Conservation (phyloP, 1,140 invertebrate genomes). For the Chrysoperla carnea region DNA sequence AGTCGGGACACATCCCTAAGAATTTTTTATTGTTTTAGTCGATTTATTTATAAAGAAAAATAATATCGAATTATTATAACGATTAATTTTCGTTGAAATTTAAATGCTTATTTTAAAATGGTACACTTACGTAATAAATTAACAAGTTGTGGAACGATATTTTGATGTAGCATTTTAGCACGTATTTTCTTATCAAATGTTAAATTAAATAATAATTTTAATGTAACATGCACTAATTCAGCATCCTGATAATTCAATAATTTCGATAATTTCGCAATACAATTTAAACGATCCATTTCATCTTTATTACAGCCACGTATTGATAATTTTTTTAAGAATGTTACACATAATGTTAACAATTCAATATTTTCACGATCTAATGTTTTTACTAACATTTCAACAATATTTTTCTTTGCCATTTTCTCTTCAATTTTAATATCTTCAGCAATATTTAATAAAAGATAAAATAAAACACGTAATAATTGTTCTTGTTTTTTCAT, state of each 20-base stretch:
- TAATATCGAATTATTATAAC: no score
- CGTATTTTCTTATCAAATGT: slow-evolving; percentile 86
- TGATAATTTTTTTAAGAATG: slow-evolving; percentile 89
- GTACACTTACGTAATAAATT: slow-evolving; percentile 59
- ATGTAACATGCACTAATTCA: slow-evolving; percentile 73
- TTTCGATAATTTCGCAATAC: slow-evolving; percentile 57
- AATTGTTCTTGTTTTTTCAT: slow-evolving; percentile 82
- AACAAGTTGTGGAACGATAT: slow-evolving; percentile 77
- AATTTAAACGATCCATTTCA: slow-evolving; percentile 60
- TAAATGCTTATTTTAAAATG: no score
- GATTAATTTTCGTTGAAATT: no score
- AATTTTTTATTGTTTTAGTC: no score
- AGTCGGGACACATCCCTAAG: no score
- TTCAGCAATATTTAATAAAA: slow-evolving; percentile 89
- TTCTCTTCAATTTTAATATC: slow-evolving; percentile 90
- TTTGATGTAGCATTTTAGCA: slow-evolving; percentile 76
- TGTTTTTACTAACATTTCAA: slow-evolving; percentile 71
- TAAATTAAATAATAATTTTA: slow-evolving; percentile 86
- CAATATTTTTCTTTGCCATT: slow-evolving; percentile 88
- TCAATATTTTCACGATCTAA: slow-evolving; percentile 74
- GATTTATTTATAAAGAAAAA: no score
- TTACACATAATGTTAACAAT: slow-evolving; percentile 77
- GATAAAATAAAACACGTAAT: slow-evolving; percentile 71
- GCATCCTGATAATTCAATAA: slow-evolving; percentile 51
- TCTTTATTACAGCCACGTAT: slow-evolving; percentile 91